These are phyloP conservation scores for Spodoptera litura DNA, from an alignment of 1,140 invertebrate genomes.

Conservation along the genomic window DNA sequence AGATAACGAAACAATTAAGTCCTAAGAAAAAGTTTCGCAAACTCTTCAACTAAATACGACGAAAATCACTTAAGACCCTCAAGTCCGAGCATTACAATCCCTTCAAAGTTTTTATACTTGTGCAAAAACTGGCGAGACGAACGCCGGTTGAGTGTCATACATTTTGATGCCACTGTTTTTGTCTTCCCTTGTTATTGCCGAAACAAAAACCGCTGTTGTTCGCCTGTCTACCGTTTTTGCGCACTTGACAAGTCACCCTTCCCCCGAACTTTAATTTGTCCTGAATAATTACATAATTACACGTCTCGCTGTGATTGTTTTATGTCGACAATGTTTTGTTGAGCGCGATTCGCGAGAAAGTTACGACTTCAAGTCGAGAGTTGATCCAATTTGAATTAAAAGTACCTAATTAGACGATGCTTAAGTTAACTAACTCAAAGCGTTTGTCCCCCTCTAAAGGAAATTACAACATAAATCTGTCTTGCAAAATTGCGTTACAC, in stretches of 20 bases:
- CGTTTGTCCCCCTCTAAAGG: slow-evolving; percentile 52
- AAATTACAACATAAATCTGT: slow-evolving; percentile 70
- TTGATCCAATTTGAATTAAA: slow-evolving; percentile 54
- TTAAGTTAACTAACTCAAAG: slow-evolving; percentile 58
- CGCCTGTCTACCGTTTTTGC: slow-evolving; percentile 72
- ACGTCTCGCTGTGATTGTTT: slow-evolving; percentile 55
- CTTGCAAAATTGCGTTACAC: slow-evolving; percentile 62
- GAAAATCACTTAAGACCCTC: slow-evolving; percentile 75
- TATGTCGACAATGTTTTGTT: slow-evolving; percentile 47
- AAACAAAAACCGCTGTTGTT: slow-evolving; percentile 70
- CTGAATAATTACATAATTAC: slow-evolving; percentile 79
- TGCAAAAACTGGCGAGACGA: slow-evolving; percentile 62
- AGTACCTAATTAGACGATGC: slow-evolving; percentile 54
- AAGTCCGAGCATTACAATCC: slow-evolving; percentile 62
- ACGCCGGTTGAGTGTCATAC: slow-evolving; percentile 68
- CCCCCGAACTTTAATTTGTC: slow-evolving; percentile 66
- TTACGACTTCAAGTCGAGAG: slow-evolving; percentile 43
- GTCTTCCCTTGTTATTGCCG: slow-evolving; percentile 62
- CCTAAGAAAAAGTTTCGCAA: slow-evolving; percentile 64
- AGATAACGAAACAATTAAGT: slow-evolving; percentile 74
- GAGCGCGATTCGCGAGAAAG: slow-evolving; percentile 45
- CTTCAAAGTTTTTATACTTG: slow-evolving; percentile 60
- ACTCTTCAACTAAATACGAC: slow-evolving; percentile 71
- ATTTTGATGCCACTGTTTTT: slow-evolving; percentile 76
- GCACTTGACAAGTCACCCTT: slow-evolving; percentile 72